Percentiles rank a stretch among this genome's conserved stretches.
phyloP scores from a whole-genome alignment of 2,888 invertebrate genomes.

The Mimachlamys varia region DNA sequence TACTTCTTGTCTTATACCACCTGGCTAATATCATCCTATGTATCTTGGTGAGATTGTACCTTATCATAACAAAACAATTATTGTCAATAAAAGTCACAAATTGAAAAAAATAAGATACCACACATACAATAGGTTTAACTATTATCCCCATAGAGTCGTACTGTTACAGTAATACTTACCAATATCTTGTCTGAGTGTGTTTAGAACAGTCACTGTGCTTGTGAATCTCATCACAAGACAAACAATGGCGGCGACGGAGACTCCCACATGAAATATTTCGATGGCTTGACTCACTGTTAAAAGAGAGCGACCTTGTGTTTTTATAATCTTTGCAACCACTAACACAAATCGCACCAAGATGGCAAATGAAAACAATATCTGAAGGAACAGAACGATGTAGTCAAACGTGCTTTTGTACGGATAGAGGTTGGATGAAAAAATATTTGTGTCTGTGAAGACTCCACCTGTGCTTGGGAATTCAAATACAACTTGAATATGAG shows the following conservation, averaged over 20 bases:
- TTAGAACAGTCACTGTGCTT: not conserved
- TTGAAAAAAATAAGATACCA: too few relatives aligned
- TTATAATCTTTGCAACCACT: not conserved
- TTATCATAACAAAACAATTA: too few relatives aligned
- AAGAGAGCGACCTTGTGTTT: not conserved
- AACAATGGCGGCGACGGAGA: not conserved
- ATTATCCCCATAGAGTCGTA: too few relatives aligned
- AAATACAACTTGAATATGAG: not conserved
- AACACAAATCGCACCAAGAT: not conserved
- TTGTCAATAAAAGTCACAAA: too few relatives aligned
- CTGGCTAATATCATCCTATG: too few relatives aligned
- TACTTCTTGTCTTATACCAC: too few relatives aligned
- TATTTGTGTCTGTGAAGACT: not conserved
- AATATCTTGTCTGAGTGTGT: not conserved
- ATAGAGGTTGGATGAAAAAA: not conserved
- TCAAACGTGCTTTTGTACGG: not conserved
- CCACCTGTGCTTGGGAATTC: slow-evolving; percentile 1
- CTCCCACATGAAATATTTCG: not conserved
- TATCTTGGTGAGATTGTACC: too few relatives aligned
- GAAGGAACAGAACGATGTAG: not conserved
- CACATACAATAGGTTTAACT: too few relatives aligned
- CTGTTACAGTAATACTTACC: not conserved
- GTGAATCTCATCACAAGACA: not conserved
- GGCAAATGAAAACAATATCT: not conserved
- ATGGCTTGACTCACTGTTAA: not conserved